Evolutionary conservation across 2,113 vertebrate species (phyloP).

Genomic region (Tyrannus savana): DNA sequence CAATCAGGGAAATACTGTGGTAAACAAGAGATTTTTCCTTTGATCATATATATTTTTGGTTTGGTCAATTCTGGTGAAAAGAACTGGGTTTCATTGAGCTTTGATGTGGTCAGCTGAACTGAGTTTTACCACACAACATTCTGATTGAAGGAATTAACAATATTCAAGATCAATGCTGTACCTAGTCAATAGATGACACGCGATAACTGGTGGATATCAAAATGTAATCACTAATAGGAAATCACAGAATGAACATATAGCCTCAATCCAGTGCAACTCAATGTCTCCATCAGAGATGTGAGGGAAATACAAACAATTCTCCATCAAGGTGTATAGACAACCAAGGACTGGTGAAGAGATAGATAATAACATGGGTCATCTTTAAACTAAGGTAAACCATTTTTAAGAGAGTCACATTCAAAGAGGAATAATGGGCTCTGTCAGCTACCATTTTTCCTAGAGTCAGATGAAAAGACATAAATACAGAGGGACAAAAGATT

Average conservation of each 20-base stretch:
- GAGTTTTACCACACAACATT: not conserved
- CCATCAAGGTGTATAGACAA: not conserved
- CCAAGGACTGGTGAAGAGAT: not conserved
- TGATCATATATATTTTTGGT: not conserved
- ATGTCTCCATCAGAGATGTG: not conserved
- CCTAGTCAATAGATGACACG: not conserved
- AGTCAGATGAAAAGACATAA: conserved; percentile 13
- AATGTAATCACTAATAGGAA: not conserved
- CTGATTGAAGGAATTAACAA: not conserved
- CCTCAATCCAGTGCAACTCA: not conserved
- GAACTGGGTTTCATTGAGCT: fast-evolving
- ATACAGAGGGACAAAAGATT: conserved; percentile 14
- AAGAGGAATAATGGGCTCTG: not conserved
- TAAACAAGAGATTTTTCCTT: not conserved
- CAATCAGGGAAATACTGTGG: not conserved
- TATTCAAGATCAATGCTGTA: not conserved
- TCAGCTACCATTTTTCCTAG: conserved; percentile 12
- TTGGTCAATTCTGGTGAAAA: not conserved
- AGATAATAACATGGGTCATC: not conserved
- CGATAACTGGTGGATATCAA: not conserved
- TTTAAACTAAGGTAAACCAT: not conserved
- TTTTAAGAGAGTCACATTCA: not conserved
- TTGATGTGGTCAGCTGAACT: not conserved
- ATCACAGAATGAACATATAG: not conserved
- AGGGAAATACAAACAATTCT: not conserved